These are phyloP conservation scores for Synanceia verrucosa DNA, from an alignment of 2,797 vertebrate genomes.

Conservation along the genomic window DNA sequence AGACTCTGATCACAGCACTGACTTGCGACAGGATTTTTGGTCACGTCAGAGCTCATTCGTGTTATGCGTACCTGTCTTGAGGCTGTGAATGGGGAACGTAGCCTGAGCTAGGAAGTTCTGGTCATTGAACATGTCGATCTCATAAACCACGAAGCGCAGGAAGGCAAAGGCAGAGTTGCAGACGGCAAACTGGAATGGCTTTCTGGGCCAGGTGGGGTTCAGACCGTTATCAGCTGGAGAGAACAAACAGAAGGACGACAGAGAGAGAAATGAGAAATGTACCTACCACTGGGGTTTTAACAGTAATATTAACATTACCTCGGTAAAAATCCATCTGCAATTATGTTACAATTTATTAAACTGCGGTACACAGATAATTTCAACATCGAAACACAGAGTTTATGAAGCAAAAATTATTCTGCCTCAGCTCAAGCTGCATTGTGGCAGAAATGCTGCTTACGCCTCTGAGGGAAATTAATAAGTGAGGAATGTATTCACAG, in stretches of 20 bases:
- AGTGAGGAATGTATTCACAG: not conserved
- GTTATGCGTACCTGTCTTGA: constrained; percentile 89
- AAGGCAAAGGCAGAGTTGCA: constrained; percentile 94
- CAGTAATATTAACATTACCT: not conserved
- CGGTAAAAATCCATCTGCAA: too few relatives aligned
- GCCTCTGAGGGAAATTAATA: not conserved
- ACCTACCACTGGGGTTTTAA: not conserved
- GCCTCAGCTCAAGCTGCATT: too few relatives aligned
- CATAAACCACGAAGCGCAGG: constrained; percentile 96
- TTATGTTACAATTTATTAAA: too few relatives aligned
- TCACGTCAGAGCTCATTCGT: not conserved
- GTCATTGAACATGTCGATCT: constrained; percentile 99
- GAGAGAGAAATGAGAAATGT: not conserved
- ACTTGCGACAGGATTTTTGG: not conserved
- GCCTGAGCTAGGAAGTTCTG: constrained; percentile 99
- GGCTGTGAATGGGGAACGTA: constrained; percentile 92
- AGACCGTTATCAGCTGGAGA: constrained; percentile 93
- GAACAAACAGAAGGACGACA: not conserved
- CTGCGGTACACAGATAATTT: too few relatives aligned
- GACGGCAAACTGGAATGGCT: constrained; percentile 92
- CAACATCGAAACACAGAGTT: too few relatives aligned
- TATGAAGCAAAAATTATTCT: too few relatives aligned
- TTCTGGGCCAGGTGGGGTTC: constrained; percentile 93
- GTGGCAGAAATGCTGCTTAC: not conserved
- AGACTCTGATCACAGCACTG: not conserved